Evolutionary conservation across 2,113 vertebrate species (phyloP).

Genomic region (Triplophysa dalaica): DNA sequence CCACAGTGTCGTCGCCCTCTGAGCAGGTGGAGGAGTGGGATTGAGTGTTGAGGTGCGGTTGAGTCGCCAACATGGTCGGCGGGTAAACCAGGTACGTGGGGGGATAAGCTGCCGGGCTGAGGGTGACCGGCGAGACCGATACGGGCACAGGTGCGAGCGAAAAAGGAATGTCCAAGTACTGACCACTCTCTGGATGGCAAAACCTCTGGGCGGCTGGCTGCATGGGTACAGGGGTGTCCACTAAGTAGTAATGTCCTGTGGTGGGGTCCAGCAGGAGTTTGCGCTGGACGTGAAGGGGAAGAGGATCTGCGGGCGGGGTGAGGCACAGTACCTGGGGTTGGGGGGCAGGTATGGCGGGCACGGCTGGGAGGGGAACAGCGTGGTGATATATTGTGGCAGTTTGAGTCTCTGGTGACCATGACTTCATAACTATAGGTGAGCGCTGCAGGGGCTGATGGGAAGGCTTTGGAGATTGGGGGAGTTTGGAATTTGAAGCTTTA

Average conservation of each 20-base stretch:
- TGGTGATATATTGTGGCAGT: slow-evolving; percentile 75
- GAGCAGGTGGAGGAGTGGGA: slow-evolving; percentile 64
- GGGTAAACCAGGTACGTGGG: slow-evolving; percentile 91
- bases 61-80: slow-evolving; percentile 75
- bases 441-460: slow-evolving; percentile 51
- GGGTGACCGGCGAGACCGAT: slow-evolving; percentile 66
- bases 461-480: slow-evolving; percentile 44
- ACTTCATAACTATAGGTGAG: slow-evolving; percentile 65
- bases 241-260: slow-evolving; percentile 93
- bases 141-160: slow-evolving; percentile 69
- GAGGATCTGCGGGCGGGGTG: slow-evolving; percentile 69
- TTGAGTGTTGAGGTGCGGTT: slow-evolving; percentile 63
- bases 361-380: slow-evolving; percentile 54
- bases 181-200: slow-evolving; percentile 91
- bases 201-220: slow-evolving; percentile 82
- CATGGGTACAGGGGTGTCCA: slow-evolving; percentile 86
- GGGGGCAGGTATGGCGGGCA: slow-evolving; percentile 52
- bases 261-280: slow-evolving; percentile 91
- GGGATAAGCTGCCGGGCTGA: slow-evolving; percentile 61
- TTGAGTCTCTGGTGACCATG: slow-evolving; percentile 62
- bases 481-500: slow-evolving; percentile 63
- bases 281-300: slow-evolving; percentile 78
- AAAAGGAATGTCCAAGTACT: slow-evolving; percentile 93
- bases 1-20: slow-evolving; percentile 48
- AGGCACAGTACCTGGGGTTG: slow-evolving; percentile 76